phyloP scores from a whole-genome alignment of 2,888 invertebrate species.

The Venusia cambrica region DNA sequence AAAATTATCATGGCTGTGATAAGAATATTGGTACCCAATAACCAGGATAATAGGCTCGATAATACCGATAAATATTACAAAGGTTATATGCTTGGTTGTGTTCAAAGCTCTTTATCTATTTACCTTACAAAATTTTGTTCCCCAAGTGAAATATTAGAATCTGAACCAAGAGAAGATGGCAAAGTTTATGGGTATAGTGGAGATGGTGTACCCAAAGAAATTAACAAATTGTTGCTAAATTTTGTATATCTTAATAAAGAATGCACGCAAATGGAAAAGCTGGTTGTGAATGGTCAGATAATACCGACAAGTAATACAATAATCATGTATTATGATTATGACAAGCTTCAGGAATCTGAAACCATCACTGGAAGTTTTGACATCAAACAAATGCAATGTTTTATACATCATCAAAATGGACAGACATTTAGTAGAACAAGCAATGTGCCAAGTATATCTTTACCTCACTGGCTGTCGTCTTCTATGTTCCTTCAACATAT shows the following conservation, averaged over 20 bases:
- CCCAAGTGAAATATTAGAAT: slow-evolving; percentile 25
- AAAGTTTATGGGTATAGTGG: slow-evolving; percentile 51
- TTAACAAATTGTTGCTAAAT: too few species aligned
- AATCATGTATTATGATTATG: slow-evolving; percentile 58
- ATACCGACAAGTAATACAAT: slow-evolving; percentile 41
- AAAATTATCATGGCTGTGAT: slow-evolving; percentile 10
- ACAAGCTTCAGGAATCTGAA: slow-evolving; percentile 57
- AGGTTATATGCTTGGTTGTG: slow-evolving; percentile 35
- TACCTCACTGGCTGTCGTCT: slow-evolving; percentile 50
- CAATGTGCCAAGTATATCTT: slow-evolving; percentile 30
- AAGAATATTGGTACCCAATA: slow-evolving; percentile 49
- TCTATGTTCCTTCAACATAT: slow-evolving; percentile 67
- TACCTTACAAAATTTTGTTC: slow-evolving; percentile 48
- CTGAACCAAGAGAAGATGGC: slow-evolving; percentile 25
- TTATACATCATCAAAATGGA: slow-evolving; percentile 44
- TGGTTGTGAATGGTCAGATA: slow-evolving; percentile 43
- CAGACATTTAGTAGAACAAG: slow-evolving; percentile 10
- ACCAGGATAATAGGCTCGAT: slow-evolving; percentile 32
- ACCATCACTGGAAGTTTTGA: slow-evolving; percentile 44
- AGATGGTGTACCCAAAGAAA: slow-evolving; percentile 21
- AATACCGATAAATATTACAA: slow-evolving; percentile 43
- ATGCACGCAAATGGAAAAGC: slow-evolving; percentile 36
- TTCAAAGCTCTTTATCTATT: slow-evolving; percentile 40
- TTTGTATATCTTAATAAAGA: slow-evolving; percentile 35
- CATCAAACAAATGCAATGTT: slow-evolving; percentile 48